Conservation (phyloP, 1,140 invertebrate genomes). For the Thaumetopoea pityocampa region DNA sequence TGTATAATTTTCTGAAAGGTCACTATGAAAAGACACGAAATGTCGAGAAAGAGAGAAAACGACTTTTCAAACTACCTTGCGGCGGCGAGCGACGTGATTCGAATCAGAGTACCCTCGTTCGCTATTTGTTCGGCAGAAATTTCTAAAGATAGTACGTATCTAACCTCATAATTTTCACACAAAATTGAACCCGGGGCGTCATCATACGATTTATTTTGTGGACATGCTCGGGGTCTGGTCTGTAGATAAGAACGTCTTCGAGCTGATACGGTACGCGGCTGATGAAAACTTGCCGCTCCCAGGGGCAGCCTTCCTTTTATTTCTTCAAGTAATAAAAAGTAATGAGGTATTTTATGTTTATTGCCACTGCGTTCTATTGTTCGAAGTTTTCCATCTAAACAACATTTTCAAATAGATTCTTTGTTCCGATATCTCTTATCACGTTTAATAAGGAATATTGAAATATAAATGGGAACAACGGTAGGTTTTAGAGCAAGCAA, state of each 20-base stretch:
- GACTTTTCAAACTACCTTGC: conserved; percentile 33
- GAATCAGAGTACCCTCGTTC: conserved; percentile 33
- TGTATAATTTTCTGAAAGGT: conserved; percentile 8
- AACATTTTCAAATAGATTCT: conserved; percentile 25
- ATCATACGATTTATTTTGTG: conserved; percentile 54
- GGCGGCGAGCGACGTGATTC: conserved; percentile 38
- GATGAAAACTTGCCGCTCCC: conserved; percentile 43
- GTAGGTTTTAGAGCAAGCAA: no score
- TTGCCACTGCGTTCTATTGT: conserved; percentile 45
- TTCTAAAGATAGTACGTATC: conserved; percentile 18
- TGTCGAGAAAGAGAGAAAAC: conserved; percentile 17
- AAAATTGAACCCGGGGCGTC: conserved; percentile 55
- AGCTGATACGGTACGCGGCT: conserved; percentile 28
- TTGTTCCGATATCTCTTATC: conserved; percentile 11
- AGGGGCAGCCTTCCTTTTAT: conserved; percentile 36
- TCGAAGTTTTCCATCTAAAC: conserved; percentile 31
- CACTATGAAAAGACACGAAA: conserved; percentile 5
- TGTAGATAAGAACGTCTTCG: conserved; percentile 34
- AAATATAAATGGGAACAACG: background rate
- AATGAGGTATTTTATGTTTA: conserved; percentile 56
- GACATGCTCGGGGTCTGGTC: conserved; percentile 40
- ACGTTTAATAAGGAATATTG: conserved; percentile 5
- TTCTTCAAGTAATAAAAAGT: conserved; percentile 52
- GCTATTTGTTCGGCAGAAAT: conserved; percentile 21
- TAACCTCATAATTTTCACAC: conserved; percentile 54